Evolutionary conservation across 2,888 invertebrate species (phyloP).

Genomic region (Strigamia maritima): DNA sequence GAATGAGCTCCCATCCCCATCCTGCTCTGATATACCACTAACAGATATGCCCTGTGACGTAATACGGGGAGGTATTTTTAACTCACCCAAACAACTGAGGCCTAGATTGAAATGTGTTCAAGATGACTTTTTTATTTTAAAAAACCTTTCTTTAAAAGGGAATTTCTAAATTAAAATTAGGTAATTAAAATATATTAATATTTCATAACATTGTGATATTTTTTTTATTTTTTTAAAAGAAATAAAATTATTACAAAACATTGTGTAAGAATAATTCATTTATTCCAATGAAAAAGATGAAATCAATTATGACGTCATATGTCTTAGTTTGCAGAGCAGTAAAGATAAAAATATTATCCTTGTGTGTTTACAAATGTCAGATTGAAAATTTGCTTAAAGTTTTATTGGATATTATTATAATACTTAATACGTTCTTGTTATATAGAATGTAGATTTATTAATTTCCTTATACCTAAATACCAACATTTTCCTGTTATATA

Average conservation of each 20-base stretch:
- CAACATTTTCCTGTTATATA: too few species aligned
- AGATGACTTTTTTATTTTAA: constrained; percentile 7
- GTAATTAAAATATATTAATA: not conserved
- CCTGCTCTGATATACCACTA: constrained; percentile 22
- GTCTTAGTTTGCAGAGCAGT: constrained; percentile 16
- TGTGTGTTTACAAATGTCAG: constrained; percentile 2
- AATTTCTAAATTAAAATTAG: not conserved
- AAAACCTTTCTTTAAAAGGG: not conserved
- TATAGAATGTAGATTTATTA: not conserved
- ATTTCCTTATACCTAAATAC: not conserved
- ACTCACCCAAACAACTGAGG: constrained; percentile 34
- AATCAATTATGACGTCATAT: not conserved
- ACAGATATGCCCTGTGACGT: constrained; percentile 17
- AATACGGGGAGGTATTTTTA: constrained; percentile 5
- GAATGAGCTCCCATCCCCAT: constrained; percentile 30
- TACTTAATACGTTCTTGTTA: not conserved
- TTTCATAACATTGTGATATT: not conserved
- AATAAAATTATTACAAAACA: not conserved
- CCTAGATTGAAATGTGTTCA: constrained; percentile 30
- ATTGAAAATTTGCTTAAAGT: not conserved
- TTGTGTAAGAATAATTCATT: not conserved
- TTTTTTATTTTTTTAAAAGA: constrained; percentile 2
- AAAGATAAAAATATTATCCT: constrained; percentile 28
- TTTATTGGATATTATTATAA: not conserved
- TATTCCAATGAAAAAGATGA: not conserved